Evolutionary conservation across 2,888 invertebrate species (phyloP), one percentile per base, ranked within the genome.

Genomic region (Lasioglossum leucozonium): DNA sequence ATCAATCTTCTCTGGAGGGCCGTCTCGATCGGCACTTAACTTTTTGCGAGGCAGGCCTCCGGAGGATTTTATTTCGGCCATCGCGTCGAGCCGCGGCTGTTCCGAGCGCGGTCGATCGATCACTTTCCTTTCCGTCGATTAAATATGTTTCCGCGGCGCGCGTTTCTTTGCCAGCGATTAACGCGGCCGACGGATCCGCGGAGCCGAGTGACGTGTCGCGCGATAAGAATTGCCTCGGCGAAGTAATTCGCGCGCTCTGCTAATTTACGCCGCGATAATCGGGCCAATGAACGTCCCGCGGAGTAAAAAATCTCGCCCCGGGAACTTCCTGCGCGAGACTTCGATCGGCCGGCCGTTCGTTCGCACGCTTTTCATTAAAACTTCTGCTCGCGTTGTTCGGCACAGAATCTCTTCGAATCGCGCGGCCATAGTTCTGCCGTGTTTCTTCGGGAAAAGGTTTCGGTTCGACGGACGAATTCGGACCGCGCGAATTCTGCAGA

Each of bases 191-290:
- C 67, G 22, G 10, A 67, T 67, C 37, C 34, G 34, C 34, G 34
- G 65, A 30, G 37, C 55, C 22, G 18, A 65, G 65, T 44, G 80
- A 80, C 86, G 73, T 72, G 58, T 62, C 8, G 18, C 86, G 69
- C 58, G 86, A 86, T 86, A 78, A 86, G 77, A 77, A 75, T 44
- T 72, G 51, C 71, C 11, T n/a, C 30, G 16, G 16, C 26, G 74
- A 26, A 34, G 37, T 11, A 34, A 34, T 62, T 62, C 40, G 26
- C 13, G 16, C 16, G 16, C 16, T 4, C 47, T 34, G 34, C 4
- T 81, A 86, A 85, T 85, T 77, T 78, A 81, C 77, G 40, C 74
- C 37, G 13, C 2, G 81, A 78, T 85, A 81, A 81, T 85, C 80
- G 74, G 67, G 71, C n/a, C 77, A 85, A 81, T 42, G 55, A 77